Percentiles rank a stretch among this genome's conserved stretches.
phyloP scores from a whole-genome alignment of 1,140 invertebrate genomes.

The Apocrypta bakeri region DNA sequence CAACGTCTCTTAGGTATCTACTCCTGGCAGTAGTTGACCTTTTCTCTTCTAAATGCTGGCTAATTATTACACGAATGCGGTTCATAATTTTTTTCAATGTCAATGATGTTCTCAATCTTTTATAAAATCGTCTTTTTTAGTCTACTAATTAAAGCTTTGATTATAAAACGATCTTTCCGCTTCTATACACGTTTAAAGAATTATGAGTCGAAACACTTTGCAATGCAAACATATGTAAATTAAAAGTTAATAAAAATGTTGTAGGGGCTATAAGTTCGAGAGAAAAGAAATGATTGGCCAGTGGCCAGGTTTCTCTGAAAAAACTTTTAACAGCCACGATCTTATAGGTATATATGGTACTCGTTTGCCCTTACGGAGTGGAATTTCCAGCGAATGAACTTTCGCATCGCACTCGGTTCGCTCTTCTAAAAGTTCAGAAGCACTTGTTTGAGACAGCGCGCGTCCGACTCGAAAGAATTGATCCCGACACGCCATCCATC shows the following conservation, averaged over 20 bases:
- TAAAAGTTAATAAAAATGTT: too few species aligned
- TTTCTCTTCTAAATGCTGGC: neutral
- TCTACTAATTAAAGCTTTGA: too few species aligned
- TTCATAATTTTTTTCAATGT: too few species aligned
- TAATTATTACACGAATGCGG: neutral
- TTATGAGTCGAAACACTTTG: too few species aligned
- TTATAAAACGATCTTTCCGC: too few species aligned
- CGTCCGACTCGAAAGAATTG: slow-evolving; percentile 6
- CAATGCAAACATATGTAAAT: too few species aligned
- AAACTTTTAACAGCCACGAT: neutral
- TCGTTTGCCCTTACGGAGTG: neutral
- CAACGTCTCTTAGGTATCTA: too few species aligned
- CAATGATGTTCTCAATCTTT: too few species aligned
- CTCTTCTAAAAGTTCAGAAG: neutral
- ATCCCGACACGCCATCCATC: slow-evolving; percentile 24
- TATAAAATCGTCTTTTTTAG: too few species aligned
- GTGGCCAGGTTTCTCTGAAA: neutral
- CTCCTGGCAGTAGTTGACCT: neutral
- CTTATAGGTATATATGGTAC: neutral
- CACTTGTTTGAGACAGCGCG: neutral
- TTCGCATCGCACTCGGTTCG: neutral
- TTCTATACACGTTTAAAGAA: too few species aligned
- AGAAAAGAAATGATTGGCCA: too few species aligned
- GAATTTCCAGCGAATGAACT: neutral
- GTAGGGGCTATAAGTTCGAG: too few species aligned